phyloP scores from a whole-genome alignment of 2,797 vertebrate genomes.

The Centroberyx gerrardi region DNA sequence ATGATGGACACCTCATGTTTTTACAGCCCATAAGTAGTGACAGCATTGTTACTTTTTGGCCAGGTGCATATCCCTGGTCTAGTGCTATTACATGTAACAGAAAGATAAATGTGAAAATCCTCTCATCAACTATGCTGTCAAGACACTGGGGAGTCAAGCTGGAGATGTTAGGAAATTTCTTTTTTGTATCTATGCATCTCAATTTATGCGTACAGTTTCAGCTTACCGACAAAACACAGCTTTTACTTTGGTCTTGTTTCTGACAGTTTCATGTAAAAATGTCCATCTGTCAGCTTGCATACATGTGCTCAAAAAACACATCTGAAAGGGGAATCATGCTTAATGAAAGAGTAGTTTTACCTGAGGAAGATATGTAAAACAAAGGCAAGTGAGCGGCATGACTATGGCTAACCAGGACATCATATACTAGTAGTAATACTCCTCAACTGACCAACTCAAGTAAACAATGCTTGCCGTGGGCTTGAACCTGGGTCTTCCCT shows the following conservation, averaged over 20 bases:
- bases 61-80: too few relatives aligned
- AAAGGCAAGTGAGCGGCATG: too few relatives aligned
- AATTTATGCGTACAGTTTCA: conserved; percentile 21
- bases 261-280: conserved; percentile 55
- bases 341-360: background rate
- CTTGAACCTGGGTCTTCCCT: too few relatives aligned
- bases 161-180: conserved; percentile 27
- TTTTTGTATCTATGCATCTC: background rate
- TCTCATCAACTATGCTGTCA: conserved; percentile 48
- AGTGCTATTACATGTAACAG: conserved; percentile 17
- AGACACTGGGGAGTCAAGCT: conserved; percentile 32
- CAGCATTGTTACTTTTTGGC: background rate
- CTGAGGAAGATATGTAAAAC: too few relatives aligned
- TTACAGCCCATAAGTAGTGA: conserved; percentile 6
- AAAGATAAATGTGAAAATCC: conserved; percentile 28
- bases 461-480: too few relatives aligned
- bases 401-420: too few relatives aligned
- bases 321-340: conserved; percentile 3
- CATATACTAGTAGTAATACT: too few relatives aligned
- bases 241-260: conserved; percentile 57
- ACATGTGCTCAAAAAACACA: conserved; percentile 17
- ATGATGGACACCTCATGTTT: background rate
- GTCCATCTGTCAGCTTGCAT: conserved; percentile 32
- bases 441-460: too few relatives aligned
- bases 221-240: conserved; percentile 57